Evolutionary conservation across 1,140 invertebrate species (phyloP).

Genomic region (Akabosia matsudoensis): DNA sequence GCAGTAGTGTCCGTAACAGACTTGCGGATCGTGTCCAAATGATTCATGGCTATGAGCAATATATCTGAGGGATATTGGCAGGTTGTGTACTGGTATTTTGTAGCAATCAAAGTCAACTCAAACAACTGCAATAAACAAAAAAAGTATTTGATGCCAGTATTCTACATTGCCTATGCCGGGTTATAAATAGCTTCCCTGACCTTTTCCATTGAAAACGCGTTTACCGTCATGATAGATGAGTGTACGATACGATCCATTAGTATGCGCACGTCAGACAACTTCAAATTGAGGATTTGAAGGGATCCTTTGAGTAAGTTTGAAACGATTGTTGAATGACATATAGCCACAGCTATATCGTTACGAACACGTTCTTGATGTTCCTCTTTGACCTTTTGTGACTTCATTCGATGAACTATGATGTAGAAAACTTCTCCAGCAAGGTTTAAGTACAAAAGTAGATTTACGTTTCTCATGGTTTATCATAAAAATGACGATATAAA

Average conservation of each 20-base stretch:
- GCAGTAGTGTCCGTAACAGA: slow-evolving; percentile 35
- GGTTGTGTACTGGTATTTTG: slow-evolving; percentile 43
- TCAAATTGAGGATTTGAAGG: slow-evolving; percentile 25
- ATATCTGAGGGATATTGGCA: slow-evolving; percentile 42
- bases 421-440: slow-evolving; percentile 45
- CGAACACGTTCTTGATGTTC: slow-evolving; percentile 38
- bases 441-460: slow-evolving; percentile 44
- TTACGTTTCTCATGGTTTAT: slow-evolving; percentile 37
- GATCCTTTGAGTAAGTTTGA: slow-evolving; percentile 33
- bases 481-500: too few relatives aligned
- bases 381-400: slow-evolving; percentile 37
- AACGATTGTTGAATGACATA: slow-evolving; percentile 37
- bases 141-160: slow-evolving; percentile 9
- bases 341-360: slow-evolving; percentile 40
- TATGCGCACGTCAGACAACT: slow-evolving; percentile 29
- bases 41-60: slow-evolving; percentile 42
- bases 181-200: background rate
- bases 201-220: slow-evolving; percentile 45
- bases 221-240: slow-evolving; percentile 43
- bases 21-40: slow-evolving; percentile 41
- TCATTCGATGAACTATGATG: slow-evolving; percentile 45
- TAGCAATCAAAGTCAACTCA: slow-evolving; percentile 43
- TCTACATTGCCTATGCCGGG: background rate
- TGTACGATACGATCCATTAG: slow-evolving; percentile 42
- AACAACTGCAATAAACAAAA: slow-evolving; percentile 35